These are phyloP conservation scores for Prolemur simus DNA, from an alignment of 2,113 vertebrate genomes.

Conservation along the genomic window DNA sequence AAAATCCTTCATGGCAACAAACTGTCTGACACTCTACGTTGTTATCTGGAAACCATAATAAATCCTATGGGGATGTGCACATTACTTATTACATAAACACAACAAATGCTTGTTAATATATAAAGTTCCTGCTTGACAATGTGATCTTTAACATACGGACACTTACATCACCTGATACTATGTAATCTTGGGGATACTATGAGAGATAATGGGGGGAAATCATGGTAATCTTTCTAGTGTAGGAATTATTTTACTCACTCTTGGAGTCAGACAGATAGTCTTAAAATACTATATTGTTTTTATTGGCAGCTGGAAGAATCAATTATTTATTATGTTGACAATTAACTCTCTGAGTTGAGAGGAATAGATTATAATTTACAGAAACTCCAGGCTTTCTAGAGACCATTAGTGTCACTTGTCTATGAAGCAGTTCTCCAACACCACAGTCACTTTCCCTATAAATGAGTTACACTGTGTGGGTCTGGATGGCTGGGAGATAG, in stretches of 20 bases:
- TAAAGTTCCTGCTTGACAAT: not conserved
- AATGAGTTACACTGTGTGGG: not conserved
- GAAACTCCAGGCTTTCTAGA: conserved; percentile 50
- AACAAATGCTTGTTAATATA: not conserved
- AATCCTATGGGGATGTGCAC: not conserved
- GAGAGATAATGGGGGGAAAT: not conserved
- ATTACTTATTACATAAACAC: not conserved
- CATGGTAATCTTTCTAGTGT: conserved; percentile 42
- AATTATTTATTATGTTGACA: conserved; percentile 71
- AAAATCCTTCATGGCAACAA: no score
- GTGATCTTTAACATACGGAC: not conserved
- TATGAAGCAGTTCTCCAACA: not conserved
- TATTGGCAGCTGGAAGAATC: conserved; percentile 66
- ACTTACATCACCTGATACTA: not conserved
- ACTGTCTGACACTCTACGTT: no score
- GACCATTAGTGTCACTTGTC: conserved; percentile 54
- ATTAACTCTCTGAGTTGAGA: conserved; percentile 64
- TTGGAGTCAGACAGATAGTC: conserved; percentile 36
- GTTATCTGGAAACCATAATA: not conserved
- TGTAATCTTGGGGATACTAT: not conserved
- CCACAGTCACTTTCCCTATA: conserved; percentile 8
- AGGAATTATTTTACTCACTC: conserved; percentile 46
- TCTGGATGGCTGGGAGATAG: not conserved
- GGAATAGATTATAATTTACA: conserved; percentile 61
- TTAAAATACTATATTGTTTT: conserved; percentile 36